These are phyloP conservation scores for Mythimna ferrago DNA, from an alignment of 2,888 invertebrate genomes.

Conservation along the genomic window DNA sequence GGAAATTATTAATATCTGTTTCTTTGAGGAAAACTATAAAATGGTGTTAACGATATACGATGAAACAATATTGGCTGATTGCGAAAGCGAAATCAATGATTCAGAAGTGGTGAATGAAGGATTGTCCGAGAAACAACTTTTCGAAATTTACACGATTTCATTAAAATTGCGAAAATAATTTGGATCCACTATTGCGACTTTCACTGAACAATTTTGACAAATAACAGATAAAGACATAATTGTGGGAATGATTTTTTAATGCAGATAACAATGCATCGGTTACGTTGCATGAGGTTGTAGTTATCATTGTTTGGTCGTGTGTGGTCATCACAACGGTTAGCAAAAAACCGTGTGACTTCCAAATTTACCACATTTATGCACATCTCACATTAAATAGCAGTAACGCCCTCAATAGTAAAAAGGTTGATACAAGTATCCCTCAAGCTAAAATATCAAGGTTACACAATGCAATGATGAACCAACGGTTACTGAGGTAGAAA, in stretches of 20 bases:
- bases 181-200: constrained; percentile 66
- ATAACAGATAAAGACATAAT: constrained; percentile 71
- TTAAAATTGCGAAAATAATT: constrained; percentile 47
- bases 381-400: constrained; percentile 37
- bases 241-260: constrained; percentile 74
- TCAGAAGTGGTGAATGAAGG: constrained; percentile 15
- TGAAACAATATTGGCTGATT: constrained; percentile 41
- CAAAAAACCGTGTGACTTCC: constrained; percentile 54
- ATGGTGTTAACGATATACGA: constrained; percentile 59
- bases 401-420: constrained; percentile 17
- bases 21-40: constrained; percentile 51
- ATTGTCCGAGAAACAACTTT: constrained; percentile 16
- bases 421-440: constrained; percentile 23
- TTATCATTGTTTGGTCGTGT: constrained; percentile 60
- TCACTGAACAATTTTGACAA: constrained; percentile 72
- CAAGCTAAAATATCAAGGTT: constrained; percentile 21
- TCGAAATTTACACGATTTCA: constrained; percentile 28
- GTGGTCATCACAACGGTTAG: constrained; percentile 61
- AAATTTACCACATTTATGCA: constrained; percentile 37
- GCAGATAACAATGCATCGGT: constrained; percentile 75
- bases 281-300: constrained; percentile 64
- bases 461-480: constrained; percentile 38
- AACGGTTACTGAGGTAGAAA: constrained; percentile 44
- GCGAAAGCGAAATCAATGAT: constrained; percentile 16
- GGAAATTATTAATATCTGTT: constrained; percentile 54